Evolutionary conservation across 2,797 vertebrate genomes (phyloP).

Genomic region (Cyprinella venusta): DNA sequence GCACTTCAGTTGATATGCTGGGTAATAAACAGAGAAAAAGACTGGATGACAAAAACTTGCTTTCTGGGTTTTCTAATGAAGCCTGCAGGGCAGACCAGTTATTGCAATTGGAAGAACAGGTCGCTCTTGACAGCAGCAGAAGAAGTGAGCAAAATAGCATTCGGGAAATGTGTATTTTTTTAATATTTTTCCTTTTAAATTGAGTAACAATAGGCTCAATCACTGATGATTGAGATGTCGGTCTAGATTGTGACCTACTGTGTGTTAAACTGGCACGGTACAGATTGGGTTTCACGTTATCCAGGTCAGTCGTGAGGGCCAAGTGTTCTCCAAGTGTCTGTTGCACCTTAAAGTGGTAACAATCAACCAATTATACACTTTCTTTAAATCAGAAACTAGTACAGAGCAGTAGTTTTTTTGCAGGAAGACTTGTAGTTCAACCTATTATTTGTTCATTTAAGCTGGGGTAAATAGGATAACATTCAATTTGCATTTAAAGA

Average conservation of each 20-base stretch:
- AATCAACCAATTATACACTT: conserved; percentile 20
- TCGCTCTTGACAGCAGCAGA: neutral
- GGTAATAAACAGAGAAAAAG: conserved; percentile 18
- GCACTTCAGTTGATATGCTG: conserved; percentile 1
- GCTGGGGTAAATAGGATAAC: neutral
- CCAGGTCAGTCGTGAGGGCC: conserved; percentile 35
- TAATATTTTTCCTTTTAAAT: neutral
- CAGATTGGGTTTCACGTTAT: conserved; percentile 41
- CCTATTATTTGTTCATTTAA: neutral
- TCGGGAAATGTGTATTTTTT: neutral
- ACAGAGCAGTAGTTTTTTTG: neutral
- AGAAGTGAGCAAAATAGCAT: neutral
- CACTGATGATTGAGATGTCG: neutral
- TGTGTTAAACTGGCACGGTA: neutral
- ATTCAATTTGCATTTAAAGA: neutral
- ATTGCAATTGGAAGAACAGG: conserved; percentile 4
- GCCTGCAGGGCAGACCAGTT: neutral
- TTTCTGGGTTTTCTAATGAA: conserved; percentile 1
- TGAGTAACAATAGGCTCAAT: conserved; percentile 4
- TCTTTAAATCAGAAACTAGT: neutral
- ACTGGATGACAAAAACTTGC: conserved; percentile 8
- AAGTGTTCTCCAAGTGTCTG: conserved; percentile 27
- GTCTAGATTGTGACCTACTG: neutral
- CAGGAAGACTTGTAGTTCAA: neutral
- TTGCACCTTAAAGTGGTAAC: conserved; percentile 4